Evolutionary conservation across 2,797 vertebrate genomes (phyloP), one percentile per base, ranked within the genome.

Genomic region (Vespertilio murinus): DNA sequence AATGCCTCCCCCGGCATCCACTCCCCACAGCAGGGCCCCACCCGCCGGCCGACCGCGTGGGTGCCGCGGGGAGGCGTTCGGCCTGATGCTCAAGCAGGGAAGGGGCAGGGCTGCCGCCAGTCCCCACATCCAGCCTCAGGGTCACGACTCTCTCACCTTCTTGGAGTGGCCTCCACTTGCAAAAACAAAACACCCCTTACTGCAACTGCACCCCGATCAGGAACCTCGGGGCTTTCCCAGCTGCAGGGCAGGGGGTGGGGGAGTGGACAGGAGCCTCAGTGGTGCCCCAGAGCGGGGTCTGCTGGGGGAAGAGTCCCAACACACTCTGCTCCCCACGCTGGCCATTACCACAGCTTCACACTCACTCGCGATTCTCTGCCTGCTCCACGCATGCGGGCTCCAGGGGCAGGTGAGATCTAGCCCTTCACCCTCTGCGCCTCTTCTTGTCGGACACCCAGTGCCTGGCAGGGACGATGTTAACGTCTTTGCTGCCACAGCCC

Each of bases 311-410:
- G 33, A 5, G 20, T 10, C 61, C 47, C 22, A 74, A 33, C 40
- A 45, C 35, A 33, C 38, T 25, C 52, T 75, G 42, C 54, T 35
- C 33, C 42, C 14, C 40, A 45, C 18, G 71, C 23, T 2, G 14
- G 49, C 47, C 64, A 33, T 28, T 11, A 14, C 25, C 35, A 79
- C 28, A 28, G 30, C 64, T 45, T n/a, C 16, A 8, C 54, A 54
- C 23, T 14, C 30, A 12, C 1, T 7, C 20, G 8, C 0, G 22
- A 10, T n/a, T 11, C 52, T 40, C 16, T n/a, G 7, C 20, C 16
- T 45, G 65, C 52, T 8, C 65, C 23, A 49, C 5, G 2, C 38
- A 0, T 0, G 35, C 10, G 9, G 47, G 54, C 40, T 45, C 40
- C 6, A n/a, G 13, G 7, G 61, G 61, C 30, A n/a, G 28, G 61